Evolutionary conservation across 2,888 invertebrate species (phyloP).

Genomic region (Stenodera caucasica): DNA sequence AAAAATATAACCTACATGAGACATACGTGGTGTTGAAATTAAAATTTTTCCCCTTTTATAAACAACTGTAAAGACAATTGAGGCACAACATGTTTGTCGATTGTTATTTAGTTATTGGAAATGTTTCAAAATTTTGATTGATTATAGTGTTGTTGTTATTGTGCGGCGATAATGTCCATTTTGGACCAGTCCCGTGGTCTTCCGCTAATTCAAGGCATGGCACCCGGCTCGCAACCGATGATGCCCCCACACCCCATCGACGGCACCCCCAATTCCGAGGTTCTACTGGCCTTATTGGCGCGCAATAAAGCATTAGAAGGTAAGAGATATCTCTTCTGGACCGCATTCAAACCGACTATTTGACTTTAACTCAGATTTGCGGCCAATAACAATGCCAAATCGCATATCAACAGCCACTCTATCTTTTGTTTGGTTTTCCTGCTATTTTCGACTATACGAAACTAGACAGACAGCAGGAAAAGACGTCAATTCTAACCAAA

Average conservation of each 20-base stretch:
- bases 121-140: not conserved
- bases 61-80: constrained; percentile 30
- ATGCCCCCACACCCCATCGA: constrained; percentile 55
- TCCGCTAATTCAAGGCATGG: constrained; percentile 50
- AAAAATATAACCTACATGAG: constrained; percentile 50
- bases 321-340: constrained; percentile 55
- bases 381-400: constrained; percentile 9
- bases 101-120: not conserved
- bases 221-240: constrained; percentile 49
- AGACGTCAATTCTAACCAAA: constrained; percentile 29
- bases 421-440: constrained; percentile 15
- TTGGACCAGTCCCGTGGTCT: constrained; percentile 53
- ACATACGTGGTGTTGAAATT: constrained; percentile 36
- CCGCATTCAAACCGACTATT: not conserved
- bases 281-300: constrained; percentile 79
- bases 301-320: constrained; percentile 90
- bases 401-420: constrained; percentile 9
- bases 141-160: not conserved
- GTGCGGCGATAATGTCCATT: constrained; percentile 49
- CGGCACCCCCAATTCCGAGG: constrained; percentile 77
- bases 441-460: not conserved
- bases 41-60: not conserved
- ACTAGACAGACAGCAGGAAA: constrained; percentile 11
- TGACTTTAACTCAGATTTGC: not conserved
- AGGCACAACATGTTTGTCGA: constrained; percentile 19